Percentiles rank a stretch among this genome's conserved stretches.
Conservation (phyloP, 1,140 invertebrate genomes). For the Zaprionus tsacasi region DNA sequence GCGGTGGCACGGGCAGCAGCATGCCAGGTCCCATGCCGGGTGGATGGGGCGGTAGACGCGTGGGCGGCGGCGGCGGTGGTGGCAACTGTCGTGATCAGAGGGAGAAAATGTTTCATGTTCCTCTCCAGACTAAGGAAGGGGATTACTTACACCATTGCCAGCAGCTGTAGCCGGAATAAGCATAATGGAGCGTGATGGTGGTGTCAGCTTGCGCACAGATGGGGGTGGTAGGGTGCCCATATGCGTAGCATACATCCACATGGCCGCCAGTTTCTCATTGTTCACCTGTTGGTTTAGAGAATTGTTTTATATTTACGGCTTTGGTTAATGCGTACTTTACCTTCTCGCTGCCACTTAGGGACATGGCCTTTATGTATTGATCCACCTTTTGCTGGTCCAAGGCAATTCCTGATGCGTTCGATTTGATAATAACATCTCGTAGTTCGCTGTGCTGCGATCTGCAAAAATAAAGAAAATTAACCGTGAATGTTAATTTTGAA, state of each 20-base stretch:
- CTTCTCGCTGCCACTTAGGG: constrained; percentile 71
- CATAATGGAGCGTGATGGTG: constrained; percentile 68
- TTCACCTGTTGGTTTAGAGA: constrained; percentile 46
- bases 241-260: constrained; percentile 81
- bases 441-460: constrained; percentile 67
- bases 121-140: background rate
- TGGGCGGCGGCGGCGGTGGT: constrained; percentile 56
- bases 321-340: constrained; percentile 19
- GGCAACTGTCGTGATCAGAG: constrained; percentile 32
- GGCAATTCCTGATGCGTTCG: constrained; percentile 61
- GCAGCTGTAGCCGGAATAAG: constrained; percentile 68
- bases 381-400: constrained; percentile 76
- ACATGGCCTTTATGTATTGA: constrained; percentile 80
- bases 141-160: constrained; percentile 57
- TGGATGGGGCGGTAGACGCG: constrained; percentile 60
- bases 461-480: constrained; percentile 15
- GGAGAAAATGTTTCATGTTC: background rate
- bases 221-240: constrained; percentile 63
- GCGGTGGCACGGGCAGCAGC: constrained; percentile 53
- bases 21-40: constrained; percentile 45
- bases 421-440: constrained; percentile 73
- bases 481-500: background rate
- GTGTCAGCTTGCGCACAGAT: constrained; percentile 60
- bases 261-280: constrained; percentile 72
- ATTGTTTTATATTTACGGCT: background rate